These are phyloP conservation scores for Condylostylus longicornis DNA, from an alignment of 1,140 invertebrate species.

Conservation along the genomic window DNA sequence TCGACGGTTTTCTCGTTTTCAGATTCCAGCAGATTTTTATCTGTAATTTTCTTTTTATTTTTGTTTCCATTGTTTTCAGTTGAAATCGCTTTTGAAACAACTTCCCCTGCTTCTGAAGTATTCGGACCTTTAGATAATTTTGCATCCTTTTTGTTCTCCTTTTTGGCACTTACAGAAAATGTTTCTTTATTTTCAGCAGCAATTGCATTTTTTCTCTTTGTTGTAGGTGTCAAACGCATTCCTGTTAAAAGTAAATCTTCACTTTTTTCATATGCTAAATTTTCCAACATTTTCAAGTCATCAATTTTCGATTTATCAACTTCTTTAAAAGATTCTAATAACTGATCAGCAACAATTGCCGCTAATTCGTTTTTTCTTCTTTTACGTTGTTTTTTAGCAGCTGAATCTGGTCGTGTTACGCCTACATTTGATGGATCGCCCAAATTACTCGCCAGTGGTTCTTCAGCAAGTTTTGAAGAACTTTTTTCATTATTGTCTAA, in stretches of 20 bases:
- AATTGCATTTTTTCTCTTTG: conserved; percentile 16
- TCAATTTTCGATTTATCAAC: conserved; percentile 28
- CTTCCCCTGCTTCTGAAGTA: neutral
- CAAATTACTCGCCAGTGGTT: too few relatives aligned
- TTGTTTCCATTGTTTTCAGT: neutral
- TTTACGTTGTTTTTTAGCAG: conserved; percentile 22
- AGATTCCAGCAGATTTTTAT: too few relatives aligned
- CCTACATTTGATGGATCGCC: neutral
- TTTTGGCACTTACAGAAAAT: neutral
- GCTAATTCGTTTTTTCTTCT: conserved; percentile 29
- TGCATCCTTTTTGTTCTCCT: neutral
- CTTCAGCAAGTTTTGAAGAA: too few relatives aligned
- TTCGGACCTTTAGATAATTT: neutral
- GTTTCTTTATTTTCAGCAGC: neutral
- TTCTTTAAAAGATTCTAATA: conserved; percentile 28
- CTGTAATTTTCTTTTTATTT: neutral
- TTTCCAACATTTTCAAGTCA: conserved; percentile 28
- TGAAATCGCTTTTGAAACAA: neutral
- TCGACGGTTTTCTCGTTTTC: too few relatives aligned
- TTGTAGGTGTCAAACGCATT: conserved; percentile 29
- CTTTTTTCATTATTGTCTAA: too few relatives aligned
- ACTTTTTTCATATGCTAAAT: conserved; percentile 27
- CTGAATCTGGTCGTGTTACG: conserved; percentile 8
- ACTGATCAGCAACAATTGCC: conserved; percentile 29
- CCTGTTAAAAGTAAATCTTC: conserved; percentile 25